These are phyloP conservation scores for Zootermopsis nevadensis DNA, from an alignment of 2,888 invertebrate genomes.

Conservation along the genomic window DNA sequence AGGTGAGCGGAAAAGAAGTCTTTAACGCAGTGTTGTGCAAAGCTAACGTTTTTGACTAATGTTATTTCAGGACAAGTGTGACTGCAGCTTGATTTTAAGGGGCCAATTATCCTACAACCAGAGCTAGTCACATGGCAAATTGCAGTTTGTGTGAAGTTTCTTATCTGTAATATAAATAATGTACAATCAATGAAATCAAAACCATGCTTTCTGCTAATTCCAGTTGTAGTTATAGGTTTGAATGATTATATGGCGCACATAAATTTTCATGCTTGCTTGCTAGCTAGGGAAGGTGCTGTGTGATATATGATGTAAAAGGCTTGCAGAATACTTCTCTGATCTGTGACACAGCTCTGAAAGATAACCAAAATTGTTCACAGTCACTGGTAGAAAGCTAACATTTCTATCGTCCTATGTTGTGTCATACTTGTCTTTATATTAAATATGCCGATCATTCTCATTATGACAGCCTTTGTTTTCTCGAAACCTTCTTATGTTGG, in stretches of 20 bases:
- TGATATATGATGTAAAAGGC: background rate
- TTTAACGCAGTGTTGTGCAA: background rate
- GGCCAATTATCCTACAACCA: conserved; percentile 26
- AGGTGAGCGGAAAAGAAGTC: background rate
- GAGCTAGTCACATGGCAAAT: conserved; percentile 30
- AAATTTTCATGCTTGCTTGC: background rate
- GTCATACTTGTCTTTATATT: background rate
- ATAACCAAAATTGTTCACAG: background rate
- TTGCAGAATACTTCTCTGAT: background rate
- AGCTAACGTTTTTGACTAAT: conserved; percentile 5
- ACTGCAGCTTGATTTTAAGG: conserved; percentile 38
- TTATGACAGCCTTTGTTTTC: background rate
- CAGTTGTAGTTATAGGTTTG: background rate
- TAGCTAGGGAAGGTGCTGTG: too few species aligned
- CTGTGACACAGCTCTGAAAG: background rate
- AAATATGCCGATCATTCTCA: background rate
- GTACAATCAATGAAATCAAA: conserved; percentile 24
- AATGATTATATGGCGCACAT: background rate
- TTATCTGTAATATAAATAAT: background rate
- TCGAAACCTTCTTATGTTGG: background rate
- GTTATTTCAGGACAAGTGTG: conserved; percentile 14
- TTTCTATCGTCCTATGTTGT: background rate
- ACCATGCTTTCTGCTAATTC: conserved; percentile 10
- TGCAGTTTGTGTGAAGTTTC: conserved; percentile 26
- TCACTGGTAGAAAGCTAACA: background rate